Evolutionary conservation across 2,113 vertebrate genomes (phyloP).

Genomic region (Nannospalax galili): DNA sequence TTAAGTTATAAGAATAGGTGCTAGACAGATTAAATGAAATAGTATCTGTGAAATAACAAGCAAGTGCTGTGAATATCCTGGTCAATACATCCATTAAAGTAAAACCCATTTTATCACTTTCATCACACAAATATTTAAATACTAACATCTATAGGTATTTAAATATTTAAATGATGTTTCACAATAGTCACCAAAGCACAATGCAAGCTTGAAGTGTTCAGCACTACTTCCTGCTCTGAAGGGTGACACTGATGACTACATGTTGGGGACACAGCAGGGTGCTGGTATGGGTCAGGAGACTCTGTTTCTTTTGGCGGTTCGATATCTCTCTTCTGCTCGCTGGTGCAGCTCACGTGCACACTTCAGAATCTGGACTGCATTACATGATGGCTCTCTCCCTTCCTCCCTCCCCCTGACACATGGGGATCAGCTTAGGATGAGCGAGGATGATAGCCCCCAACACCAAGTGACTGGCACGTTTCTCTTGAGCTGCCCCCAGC

Average conservation of each 20-base stretch:
- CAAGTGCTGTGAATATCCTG: not conserved
- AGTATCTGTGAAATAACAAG: not conserved
- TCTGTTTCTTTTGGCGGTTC: not conserved
- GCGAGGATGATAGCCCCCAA: not conserved
- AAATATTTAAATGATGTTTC: not conserved
- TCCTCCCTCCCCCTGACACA: not conserved
- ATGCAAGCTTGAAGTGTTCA: not conserved
- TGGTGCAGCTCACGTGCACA: not conserved
- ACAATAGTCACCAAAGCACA: not conserved
- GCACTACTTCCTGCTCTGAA: not conserved
- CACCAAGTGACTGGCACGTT: not conserved
- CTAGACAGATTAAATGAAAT: not conserved
- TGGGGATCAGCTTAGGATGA: not conserved
- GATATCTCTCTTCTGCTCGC: not conserved
- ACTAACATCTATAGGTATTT: not conserved
- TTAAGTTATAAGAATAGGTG: not conserved
- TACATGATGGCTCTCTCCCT: not conserved
- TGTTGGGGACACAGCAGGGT: accelerated
- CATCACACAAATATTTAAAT: slow-evolving; percentile 20
- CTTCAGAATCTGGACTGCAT: not conserved
- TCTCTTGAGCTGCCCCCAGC: slow-evolving; percentile 6
- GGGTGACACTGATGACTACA: not conserved
- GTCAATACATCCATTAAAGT: not conserved
- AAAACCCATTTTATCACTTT: not conserved
- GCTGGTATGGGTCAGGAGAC: no score